phyloP scores from a whole-genome alignment of 2,888 invertebrate genomes.

The Rutpela maculata region DNA sequence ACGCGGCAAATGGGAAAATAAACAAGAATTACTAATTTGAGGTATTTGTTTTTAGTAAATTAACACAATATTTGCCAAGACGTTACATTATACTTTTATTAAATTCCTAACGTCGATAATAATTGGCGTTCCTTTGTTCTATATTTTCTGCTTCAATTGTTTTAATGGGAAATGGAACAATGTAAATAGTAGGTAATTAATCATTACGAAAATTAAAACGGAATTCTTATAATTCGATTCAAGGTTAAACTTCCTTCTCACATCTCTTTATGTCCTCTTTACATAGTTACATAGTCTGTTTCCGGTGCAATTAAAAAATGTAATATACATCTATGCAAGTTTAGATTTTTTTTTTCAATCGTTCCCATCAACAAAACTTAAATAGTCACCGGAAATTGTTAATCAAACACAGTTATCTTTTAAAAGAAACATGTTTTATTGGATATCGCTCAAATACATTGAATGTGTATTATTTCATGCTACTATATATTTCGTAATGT shows the following conservation, averaged over 20 bases:
- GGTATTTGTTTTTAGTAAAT: background rate
- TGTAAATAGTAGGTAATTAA: slow-evolving; percentile 13
- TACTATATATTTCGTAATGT: too few relatives aligned
- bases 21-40: slow-evolving; percentile 3
- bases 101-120: background rate
- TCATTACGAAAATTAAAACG: background rate
- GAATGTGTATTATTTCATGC: too few relatives aligned
- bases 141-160: slow-evolving; percentile 9
- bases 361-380: background rate
- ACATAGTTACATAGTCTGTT: background rate
- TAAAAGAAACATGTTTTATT: background rate
- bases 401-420: background rate
- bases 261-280: slow-evolving; percentile 14
- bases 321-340: background rate
- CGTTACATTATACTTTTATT: background rate
- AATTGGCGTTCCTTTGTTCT: background rate
- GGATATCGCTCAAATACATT: background rate
- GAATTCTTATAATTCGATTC: background rate
- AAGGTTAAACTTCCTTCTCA: slow-evolving; percentile 23
- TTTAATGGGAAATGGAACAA: slow-evolving; percentile 13
- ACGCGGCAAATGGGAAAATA: background rate
- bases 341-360: background rate
- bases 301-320: slow-evolving; percentile 23
- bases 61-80: background rate
- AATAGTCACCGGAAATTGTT: background rate